Evolutionary conservation across 2,888 invertebrate genomes (phyloP), one percentile per base, ranked within the genome.

Genomic region (Gymnoscelis rufifasciata): DNA sequence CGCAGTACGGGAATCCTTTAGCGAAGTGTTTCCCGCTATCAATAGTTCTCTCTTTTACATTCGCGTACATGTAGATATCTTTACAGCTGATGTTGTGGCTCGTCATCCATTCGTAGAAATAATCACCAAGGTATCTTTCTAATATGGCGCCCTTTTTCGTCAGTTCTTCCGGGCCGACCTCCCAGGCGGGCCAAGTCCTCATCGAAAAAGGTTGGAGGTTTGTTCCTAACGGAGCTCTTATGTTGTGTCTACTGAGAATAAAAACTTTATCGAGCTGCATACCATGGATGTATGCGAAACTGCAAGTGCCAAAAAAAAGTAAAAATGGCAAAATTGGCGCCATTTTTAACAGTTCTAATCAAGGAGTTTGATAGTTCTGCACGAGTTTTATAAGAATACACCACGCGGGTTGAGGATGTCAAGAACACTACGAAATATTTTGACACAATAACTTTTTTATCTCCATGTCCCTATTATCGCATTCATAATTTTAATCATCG

Each of bases 71-170:
- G 14, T 64, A 56, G 59, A 50, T 1, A 65, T 60, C 6, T 57
- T 36, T 3, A 56, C 31, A 0, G 82, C 78, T 42, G 82, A 83
- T 1, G 52, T 54, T 3, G 41, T 71, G 62, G 0, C 54, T 47
- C 0, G 52, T 53, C 1, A 84, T 44, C 83, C 83, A 83, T 2
- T 63, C 51, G 0, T 62, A 52, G 27, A 84, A 68, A 47, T 77
- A 82, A 42, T 68, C 62, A 0, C 74, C 83, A 71, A 84, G 75
- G 14, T 64, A 70, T 10, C 62, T 62, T 61, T 84, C 84, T n/a
- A 84, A 52, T 1, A 62, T 15, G 0, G 54, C 62, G 0, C 84
- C 84, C 65, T 77, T 84, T 4, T 56, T 42, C 0, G 84, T 84
- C 35, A 84, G 68, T 47, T 63, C 35, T 2, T 74, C 76, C 0